Conservation (phyloP, 2,113 vertebrate species). For the Phalacrocorax aristotelis region DNA sequence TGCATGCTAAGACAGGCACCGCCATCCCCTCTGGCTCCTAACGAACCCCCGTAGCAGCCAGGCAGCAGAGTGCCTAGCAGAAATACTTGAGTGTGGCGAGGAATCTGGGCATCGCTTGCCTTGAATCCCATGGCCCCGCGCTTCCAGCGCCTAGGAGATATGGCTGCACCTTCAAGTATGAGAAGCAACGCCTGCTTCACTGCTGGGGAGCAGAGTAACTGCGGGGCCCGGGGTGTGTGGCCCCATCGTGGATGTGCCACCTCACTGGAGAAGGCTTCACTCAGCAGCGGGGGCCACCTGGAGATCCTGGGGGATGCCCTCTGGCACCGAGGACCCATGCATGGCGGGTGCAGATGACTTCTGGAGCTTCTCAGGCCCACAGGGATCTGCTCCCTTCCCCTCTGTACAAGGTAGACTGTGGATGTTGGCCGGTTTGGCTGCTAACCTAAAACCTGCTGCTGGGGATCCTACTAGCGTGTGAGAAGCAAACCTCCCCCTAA, state of each 20-base stretch:
- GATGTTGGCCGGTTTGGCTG: not conserved
- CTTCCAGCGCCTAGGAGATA: not conserved
- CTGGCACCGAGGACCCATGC: not conserved
- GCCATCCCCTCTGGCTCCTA: not conserved
- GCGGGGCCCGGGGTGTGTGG: accelerated
- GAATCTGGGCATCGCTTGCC: not conserved
- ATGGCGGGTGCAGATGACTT: not conserved
- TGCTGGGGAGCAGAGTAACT: not conserved
- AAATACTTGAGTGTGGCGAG: accelerated
- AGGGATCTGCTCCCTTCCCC: not conserved
- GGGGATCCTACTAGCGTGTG: not conserved
- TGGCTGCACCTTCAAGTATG: not conserved
- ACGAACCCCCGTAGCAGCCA: accelerated
- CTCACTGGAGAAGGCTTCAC: not conserved
- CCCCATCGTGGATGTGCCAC: not conserved
- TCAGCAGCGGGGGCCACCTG: not conserved
- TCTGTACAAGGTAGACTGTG: accelerated
- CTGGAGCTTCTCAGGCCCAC: not conserved
- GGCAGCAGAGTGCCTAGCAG: accelerated
- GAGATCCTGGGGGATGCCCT: not conserved
- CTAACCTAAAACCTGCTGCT: not conserved
- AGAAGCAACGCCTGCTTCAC: no score
- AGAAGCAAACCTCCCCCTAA: not conserved
- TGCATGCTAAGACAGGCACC: not conserved
- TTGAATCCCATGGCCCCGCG: accelerated